phyloP scores from a whole-genome alignment of 2,797 vertebrate species.

The Chloroceryle amazona region DNA sequence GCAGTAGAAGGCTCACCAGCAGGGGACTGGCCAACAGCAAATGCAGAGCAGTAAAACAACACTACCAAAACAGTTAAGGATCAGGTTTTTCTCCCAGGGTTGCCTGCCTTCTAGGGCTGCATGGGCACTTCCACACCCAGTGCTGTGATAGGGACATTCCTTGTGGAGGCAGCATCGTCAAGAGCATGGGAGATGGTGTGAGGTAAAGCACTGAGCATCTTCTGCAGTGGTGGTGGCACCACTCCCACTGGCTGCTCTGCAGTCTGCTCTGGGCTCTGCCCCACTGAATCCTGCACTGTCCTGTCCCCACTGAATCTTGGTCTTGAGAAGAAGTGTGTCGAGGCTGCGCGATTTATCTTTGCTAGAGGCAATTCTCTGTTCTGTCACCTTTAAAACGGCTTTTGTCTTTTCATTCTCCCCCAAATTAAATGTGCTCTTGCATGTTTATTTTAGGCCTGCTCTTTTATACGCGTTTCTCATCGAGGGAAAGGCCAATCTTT shows the following conservation, averaged over 20 bases:
- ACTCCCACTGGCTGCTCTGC: neutral
- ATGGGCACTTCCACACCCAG: neutral
- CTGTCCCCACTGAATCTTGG: neutral
- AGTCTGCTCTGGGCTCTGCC: neutral
- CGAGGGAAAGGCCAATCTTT: neutral
- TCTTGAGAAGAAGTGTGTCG: neutral
- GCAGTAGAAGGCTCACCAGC: neutral
- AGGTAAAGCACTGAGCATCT: neutral
- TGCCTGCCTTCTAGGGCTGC: neutral
- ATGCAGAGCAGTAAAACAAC: neutral
- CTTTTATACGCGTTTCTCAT: neutral
- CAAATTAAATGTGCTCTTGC: neutral
- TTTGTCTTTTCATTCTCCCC: neutral
- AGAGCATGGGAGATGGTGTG: accelerated
- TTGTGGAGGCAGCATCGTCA: neutral
- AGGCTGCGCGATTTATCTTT: neutral
- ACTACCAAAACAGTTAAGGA: neutral
- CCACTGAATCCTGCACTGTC: neutral
- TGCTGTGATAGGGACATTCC: neutral
- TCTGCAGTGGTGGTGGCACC: neutral
- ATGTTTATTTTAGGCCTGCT: neutral
- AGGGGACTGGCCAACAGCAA: neutral
- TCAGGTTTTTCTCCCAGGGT: neutral
- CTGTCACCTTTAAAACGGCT: neutral
- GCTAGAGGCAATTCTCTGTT: neutral